These are phyloP conservation scores for Rhabdomys pumilio DNA, from an alignment of 2,797 vertebrate genomes.

Conservation along the genomic window DNA sequence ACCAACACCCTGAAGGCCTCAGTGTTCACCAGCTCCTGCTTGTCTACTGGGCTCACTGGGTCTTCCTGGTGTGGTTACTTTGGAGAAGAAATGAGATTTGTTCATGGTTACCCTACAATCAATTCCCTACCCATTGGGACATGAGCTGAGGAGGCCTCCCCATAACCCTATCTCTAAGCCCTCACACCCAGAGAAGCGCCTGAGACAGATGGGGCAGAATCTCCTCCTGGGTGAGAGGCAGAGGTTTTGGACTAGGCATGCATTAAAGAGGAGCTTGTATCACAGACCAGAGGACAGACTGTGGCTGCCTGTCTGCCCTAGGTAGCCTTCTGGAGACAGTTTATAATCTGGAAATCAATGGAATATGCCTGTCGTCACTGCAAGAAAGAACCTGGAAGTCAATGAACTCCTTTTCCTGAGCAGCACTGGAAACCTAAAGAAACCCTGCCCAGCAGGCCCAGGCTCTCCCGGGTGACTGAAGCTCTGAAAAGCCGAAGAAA, in stretches of 20 bases:
- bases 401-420: fast-evolving
- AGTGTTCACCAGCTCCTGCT: background rate
- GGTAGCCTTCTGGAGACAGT: fast-evolving
- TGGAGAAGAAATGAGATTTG: background rate
- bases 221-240: background rate
- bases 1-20: fast-evolving
- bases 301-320: no score
- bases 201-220: background rate
- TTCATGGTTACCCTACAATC: background rate
- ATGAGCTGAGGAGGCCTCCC: fast-evolving
- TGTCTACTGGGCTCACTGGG: fast-evolving
- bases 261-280: background rate
- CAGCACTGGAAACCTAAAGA: background rate
- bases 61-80: fast-evolving
- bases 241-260: background rate
- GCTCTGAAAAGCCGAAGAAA: background rate
- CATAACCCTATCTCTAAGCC: background rate
- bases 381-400: background rate
- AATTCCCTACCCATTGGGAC: background rate
- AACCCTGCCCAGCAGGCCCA: fast-evolving
- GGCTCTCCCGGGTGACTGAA: background rate
- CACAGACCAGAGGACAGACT: background rate
- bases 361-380: fast-evolving
- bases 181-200: background rate
- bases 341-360: fast-evolving